Percentiles rank a stretch among this genome's conserved stretches.
These are phyloP conservation scores for Electrona antarctica DNA, from an alignment of 2,113 vertebrate genomes.

Conservation along the genomic window DNA sequence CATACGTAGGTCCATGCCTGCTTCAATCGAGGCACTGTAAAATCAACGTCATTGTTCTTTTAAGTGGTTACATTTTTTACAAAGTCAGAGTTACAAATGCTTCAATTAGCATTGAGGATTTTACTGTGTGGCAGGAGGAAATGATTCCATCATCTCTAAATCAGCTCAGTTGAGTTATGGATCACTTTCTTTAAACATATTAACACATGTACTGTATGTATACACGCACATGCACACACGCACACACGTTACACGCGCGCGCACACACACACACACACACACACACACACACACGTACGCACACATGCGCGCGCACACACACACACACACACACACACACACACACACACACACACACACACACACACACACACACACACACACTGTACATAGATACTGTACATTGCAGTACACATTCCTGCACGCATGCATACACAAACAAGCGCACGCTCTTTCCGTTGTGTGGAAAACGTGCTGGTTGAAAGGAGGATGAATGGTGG, in stretches of 20 bases:
- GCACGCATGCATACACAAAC: too few species aligned
- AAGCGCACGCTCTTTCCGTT: too few species aligned
- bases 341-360: not conserved
- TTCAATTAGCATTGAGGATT: conserved; percentile 29
- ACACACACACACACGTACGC: not conserved
- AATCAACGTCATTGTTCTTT: too few species aligned
- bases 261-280: conserved; percentile 21
- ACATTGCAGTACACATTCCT: too few species aligned
- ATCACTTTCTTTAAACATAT: conserved; percentile 36
- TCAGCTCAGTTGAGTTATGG: conserved; percentile 70
- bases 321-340: conserved; percentile 15
- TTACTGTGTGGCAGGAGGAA: conserved; percentile 74
- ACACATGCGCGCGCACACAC: not conserved
- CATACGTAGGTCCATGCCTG: conserved; percentile 67
- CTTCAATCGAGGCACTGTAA: too few species aligned
- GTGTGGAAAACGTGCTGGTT: too few species aligned
- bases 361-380: conserved; percentile 14
- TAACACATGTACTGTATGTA: conserved; percentile 21
- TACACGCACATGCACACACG: not conserved
- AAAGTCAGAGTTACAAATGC: too few species aligned
- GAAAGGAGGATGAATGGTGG: too few species aligned
- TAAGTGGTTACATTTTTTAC: too few species aligned
- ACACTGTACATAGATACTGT: not conserved
- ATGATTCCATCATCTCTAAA: conserved; percentile 70
- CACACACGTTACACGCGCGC: not conserved